These are phyloP conservation scores for Latrodectus elegans DNA, from an alignment of 2,888 invertebrate species.

Conservation along the genomic window DNA sequence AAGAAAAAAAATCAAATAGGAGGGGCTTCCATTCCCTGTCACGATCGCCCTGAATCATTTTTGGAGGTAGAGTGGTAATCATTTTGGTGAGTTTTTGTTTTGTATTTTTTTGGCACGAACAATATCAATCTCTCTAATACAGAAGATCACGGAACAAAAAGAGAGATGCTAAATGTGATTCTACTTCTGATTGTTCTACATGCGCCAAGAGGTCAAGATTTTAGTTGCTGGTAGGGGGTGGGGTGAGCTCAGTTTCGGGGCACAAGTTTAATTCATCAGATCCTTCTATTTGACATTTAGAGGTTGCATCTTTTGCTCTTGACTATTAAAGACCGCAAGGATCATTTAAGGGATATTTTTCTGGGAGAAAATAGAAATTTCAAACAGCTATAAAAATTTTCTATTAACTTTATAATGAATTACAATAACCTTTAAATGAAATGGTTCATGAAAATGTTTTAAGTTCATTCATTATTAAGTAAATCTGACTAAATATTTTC, in stretches of 20 bases:
- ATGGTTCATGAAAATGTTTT: too few relatives aligned
- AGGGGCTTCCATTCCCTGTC: conserved; percentile 32
- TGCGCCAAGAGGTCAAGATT: neutral
- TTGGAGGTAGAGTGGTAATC: neutral
- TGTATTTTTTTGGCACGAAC: conserved; percentile 6
- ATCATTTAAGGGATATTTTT: too few relatives aligned
- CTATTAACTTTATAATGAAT: too few relatives aligned
- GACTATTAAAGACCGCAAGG: too few relatives aligned
- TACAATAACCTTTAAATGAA: too few relatives aligned
- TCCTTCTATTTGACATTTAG: too few relatives aligned
- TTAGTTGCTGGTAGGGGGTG: neutral
- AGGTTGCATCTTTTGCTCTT: too few relatives aligned
- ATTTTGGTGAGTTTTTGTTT: conserved; percentile 11
- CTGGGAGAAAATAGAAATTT: too few relatives aligned
- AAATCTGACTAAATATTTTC: too few relatives aligned
- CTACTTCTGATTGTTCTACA: neutral
- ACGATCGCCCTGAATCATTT: conserved; percentile 40
- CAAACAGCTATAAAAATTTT: too few relatives aligned
- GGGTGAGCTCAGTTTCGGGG: neutral
- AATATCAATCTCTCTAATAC: conserved; percentile 18
- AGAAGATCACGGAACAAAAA: neutral
- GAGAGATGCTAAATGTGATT: neutral
- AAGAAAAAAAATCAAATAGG: conserved; percentile 15
- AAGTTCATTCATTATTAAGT: too few relatives aligned
- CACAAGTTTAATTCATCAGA: too few relatives aligned